Conservation (phyloP, 1,140 invertebrate species). For the Bombus cullumanus region DNA sequence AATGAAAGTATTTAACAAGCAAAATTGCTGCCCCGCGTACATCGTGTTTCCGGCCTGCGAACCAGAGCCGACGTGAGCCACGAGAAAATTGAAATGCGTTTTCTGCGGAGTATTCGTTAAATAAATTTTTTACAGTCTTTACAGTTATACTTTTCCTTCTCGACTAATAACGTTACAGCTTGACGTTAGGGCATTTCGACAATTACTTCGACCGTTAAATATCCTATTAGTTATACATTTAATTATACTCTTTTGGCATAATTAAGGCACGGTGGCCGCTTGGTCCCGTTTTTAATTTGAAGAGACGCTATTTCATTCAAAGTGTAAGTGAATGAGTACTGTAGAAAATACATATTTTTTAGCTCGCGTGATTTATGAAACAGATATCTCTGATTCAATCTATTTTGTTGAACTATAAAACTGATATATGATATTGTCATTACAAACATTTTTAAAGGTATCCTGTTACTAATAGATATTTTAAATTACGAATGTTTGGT, state of each 20-base stretch:
- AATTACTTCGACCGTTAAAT: not conserved
- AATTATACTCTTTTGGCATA: not conserved
- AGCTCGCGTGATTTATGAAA: too few relatives aligned
- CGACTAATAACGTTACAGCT: not conserved
- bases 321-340: too few relatives aligned
- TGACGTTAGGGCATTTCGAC: not conserved
- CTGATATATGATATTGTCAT: too few relatives aligned
- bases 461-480: too few relatives aligned
- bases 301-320: too few relatives aligned
- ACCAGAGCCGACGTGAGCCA: not conserved
- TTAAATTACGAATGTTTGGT: too few relatives aligned
- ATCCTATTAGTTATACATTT: not conserved
- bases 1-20: conserved; percentile 73
- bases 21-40: conserved; percentile 59
- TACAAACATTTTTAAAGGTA: too few relatives aligned
- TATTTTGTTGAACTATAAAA: too few relatives aligned
- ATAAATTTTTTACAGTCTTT: not conserved
- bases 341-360: too few relatives aligned
- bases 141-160: not conserved
- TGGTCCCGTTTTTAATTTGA: not conserved
- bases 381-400: too few relatives aligned
- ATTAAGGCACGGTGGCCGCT: not conserved
- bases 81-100: conserved; percentile 51
- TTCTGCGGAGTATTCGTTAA: conserved; percentile 26
- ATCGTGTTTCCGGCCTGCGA: not conserved